Evolutionary conservation across 1,140 invertebrate genomes (phyloP), one percentile per base, ranked within the genome.

Genomic region (Aporrectodea caliginosa): DNA sequence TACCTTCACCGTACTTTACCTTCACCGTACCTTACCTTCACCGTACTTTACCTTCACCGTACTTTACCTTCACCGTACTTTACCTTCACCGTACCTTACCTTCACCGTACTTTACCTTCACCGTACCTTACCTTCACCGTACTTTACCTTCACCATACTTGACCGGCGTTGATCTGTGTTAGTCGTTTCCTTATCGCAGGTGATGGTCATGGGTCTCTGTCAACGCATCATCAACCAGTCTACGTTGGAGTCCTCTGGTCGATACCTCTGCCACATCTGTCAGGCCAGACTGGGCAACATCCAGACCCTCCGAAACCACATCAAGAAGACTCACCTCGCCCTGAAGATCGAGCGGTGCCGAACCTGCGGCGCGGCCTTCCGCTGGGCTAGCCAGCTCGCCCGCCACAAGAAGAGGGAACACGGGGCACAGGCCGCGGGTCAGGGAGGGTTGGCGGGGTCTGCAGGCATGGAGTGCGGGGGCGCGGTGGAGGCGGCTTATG

Each of bases 391-490:
- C n/a, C 75, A 76, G 43, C 43, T 76, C 32, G 75, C 33, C 33
- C 33, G 75, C 29, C 75, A 76, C 75, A 76, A 76, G 43, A 76
- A 76, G 43, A 31, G 75, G 22, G 35, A 35, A 35, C 75, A 76
- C 43, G 75, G 75, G 35, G 43, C 6, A 22, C 43, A 58, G 43
- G 43, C 43, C 22, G n/a, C n/a, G n/a, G 43, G 43, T 58, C 43
- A 22, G 43, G 43, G 43, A 58, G 6, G 43, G 43, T 12, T 22
- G 43, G 43, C 43, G 22, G 43, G 6, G 43, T 6, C 43, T 6
- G 43, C 43, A 22, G 43, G 6, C 6, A 6, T 22, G 22, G 43
- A 58, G 43, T 58, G 22, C 6, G 22, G 6, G 43, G 22, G 6
- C 22, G 43, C 43, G 22, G 43, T 58, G 22, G 22, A 58, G 22